phyloP scores from a whole-genome alignment of 2,888 invertebrate species.

The Aspidiotus rigidus region DNA sequence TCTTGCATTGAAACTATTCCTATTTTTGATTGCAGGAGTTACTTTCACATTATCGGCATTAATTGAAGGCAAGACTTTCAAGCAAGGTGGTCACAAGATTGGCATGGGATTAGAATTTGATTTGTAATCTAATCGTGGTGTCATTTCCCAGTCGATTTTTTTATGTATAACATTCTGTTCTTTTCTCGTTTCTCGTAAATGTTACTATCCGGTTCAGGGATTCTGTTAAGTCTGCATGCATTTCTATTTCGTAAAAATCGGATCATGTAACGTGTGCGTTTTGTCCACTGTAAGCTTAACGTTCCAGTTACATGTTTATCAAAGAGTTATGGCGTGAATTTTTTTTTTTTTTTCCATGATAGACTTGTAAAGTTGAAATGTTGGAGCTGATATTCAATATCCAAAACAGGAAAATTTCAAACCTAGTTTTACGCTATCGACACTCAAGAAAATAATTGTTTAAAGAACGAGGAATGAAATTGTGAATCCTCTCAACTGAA shows the following conservation, averaged over 20 bases:
- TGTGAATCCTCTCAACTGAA: too few relatives aligned
- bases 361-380: too few relatives aligned
- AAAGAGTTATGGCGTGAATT: constrained; percentile 18
- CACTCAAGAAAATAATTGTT: too few relatives aligned
- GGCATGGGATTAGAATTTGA: constrained; percentile 87
- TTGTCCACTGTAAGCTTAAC: constrained; percentile 25
- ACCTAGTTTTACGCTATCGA: too few relatives aligned
- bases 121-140: constrained; percentile 14
- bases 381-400: too few relatives aligned
- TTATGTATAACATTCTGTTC: constrained; percentile 24
- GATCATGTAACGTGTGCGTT: constrained; percentile 22
- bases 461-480: too few relatives aligned
- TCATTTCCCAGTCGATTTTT: constrained; percentile 5
- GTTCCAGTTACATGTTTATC: constrained; percentile 19
- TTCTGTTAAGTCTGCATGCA: constrained; percentile 20
- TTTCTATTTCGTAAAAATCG: constrained; percentile 26
- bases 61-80: constrained; percentile 95
- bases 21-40: constrained; percentile 57
- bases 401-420: too few relatives aligned
- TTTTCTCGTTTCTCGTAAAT: constrained; percentile 13
- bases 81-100: constrained; percentile 94
- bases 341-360: not conserved
- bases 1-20: constrained; percentile 33
- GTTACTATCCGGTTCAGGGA: constrained; percentile 32
- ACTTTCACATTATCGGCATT: constrained; percentile 82